phyloP scores from a whole-genome alignment of 2,888 invertebrate genomes.

The Protodeltote pygarga region DNA sequence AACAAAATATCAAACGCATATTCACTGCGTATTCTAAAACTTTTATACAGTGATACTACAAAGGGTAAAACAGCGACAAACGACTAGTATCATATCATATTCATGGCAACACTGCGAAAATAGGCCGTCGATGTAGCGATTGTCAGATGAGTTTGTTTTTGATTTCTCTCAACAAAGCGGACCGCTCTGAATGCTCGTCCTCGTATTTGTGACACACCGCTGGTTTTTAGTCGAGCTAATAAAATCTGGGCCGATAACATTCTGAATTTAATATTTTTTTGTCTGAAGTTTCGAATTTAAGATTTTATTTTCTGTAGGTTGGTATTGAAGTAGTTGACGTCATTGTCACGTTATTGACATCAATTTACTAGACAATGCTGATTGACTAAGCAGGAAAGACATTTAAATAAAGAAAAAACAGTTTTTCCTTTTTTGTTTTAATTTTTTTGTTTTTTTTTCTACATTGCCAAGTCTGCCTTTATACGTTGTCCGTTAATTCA shows the following conservation, averaged over 20 bases:
- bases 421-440: no score
- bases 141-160: conserved; percentile 70
- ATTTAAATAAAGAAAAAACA: no score
- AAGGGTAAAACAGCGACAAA: conserved; percentile 29
- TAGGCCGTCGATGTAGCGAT: conserved; percentile 55
- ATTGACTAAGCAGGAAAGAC: no score
- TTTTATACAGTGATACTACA: conserved; percentile 27
- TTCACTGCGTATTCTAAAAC: conserved; percentile 4
- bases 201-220: conserved; percentile 72
- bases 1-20: no score
- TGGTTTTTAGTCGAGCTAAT: conserved; percentile 52
- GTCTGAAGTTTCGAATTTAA: not conserved
- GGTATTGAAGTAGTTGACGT: no score
- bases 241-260: conserved; percentile 38
- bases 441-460: no score
- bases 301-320: not conserved
- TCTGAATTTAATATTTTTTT: conserved; percentile 30
- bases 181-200: conserved; percentile 59
- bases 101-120: conserved; percentile 34
- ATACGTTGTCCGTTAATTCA: no score
- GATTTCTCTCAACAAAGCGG: conserved; percentile 75
- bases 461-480: no score
- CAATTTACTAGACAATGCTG: no score
- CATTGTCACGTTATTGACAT: no score
- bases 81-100: conserved; percentile 26